Percentiles rank a stretch among this genome's conserved stretches.
These are phyloP conservation scores for Geophilus truncorum DNA, from an alignment of 2,888 invertebrate genomes.

Conservation along the genomic window DNA sequence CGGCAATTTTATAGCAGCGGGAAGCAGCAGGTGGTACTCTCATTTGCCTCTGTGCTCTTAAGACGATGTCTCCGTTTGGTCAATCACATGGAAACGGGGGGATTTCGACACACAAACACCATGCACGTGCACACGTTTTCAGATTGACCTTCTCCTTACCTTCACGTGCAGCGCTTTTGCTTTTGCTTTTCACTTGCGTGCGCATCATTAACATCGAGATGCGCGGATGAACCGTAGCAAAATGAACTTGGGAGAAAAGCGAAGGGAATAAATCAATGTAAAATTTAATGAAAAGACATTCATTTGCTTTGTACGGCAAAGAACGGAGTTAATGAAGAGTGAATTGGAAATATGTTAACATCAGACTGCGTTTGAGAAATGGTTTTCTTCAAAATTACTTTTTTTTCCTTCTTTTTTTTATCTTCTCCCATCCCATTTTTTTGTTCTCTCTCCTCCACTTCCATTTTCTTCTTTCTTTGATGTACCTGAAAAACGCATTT, in stretches of 20 bases:
- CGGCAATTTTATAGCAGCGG: constrained; percentile 21
- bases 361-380: constrained; percentile 20
- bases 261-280: constrained; percentile 25
- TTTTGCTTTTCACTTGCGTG: background rate
- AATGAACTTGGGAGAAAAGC: background rate
- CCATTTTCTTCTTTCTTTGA: background rate
- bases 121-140: background rate
- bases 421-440: background rate
- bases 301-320: constrained; percentile 16
- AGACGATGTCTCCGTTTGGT: background rate
- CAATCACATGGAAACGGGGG: background rate
- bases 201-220: background rate
- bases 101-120: background rate
- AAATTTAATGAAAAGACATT: constrained; percentile 27
- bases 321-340: constrained; percentile 27
- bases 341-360: constrained; percentile 27
- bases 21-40: constrained; percentile 17
- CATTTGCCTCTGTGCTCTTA: constrained; percentile 20
- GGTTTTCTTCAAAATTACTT: background rate
- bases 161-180: background rate
- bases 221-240: background rate
- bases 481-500: constrained; percentile 22
- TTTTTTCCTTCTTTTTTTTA: background rate
- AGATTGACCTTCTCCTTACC: background rate
- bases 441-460: background rate